phyloP scores from a whole-genome alignment of 2,113 vertebrate genomes.

The Polypterus bichir region DNA sequence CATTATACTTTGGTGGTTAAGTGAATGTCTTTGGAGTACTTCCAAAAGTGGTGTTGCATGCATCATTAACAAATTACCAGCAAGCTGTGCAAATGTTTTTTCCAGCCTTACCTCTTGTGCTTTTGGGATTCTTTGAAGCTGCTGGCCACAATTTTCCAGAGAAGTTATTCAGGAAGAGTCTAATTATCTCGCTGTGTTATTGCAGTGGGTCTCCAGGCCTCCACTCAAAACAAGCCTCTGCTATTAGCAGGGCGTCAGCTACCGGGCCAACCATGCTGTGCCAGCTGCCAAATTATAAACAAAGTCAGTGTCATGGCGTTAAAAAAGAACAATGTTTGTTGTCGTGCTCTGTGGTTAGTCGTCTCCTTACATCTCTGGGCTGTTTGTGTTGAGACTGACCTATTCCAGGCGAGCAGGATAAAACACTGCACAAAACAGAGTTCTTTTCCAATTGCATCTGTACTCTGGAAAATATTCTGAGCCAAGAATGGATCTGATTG shows the following conservation, averaged over 20 bases:
- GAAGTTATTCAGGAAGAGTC: constrained; percentile 31
- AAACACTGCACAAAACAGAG: neutral
- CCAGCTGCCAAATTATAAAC: constrained; percentile 29
- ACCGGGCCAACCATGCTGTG: constrained; percentile 28
- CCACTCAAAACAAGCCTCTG: constrained; percentile 14
- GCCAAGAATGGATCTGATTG: neutral
- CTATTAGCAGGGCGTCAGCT: constrained; percentile 33
- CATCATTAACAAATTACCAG: neutral
- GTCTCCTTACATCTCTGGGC: neutral
- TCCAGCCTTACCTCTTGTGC: constrained; percentile 6
- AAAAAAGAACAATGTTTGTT: neutral
- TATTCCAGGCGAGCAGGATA: neutral
- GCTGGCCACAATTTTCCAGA: constrained; percentile 23
- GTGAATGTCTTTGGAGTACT: neutral
- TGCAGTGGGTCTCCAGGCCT: constrained; percentile 31
- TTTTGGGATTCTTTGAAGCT: constrained; percentile 11
- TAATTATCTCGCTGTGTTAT: constrained; percentile 32
- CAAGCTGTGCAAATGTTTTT: constrained; percentile 4
- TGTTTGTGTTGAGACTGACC: constrained; percentile 1
- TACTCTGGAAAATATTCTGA: constrained; percentile 3
- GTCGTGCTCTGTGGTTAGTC: neutral
- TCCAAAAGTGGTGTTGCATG: neutral
- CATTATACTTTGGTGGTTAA: no score
- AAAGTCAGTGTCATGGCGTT: constrained; percentile 10
- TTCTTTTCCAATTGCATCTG: constrained; percentile 1